Base-by-base conservation (phyloP, 1,140 invertebrate genomes). In the Trypoxylus dichotomus region DNA sequence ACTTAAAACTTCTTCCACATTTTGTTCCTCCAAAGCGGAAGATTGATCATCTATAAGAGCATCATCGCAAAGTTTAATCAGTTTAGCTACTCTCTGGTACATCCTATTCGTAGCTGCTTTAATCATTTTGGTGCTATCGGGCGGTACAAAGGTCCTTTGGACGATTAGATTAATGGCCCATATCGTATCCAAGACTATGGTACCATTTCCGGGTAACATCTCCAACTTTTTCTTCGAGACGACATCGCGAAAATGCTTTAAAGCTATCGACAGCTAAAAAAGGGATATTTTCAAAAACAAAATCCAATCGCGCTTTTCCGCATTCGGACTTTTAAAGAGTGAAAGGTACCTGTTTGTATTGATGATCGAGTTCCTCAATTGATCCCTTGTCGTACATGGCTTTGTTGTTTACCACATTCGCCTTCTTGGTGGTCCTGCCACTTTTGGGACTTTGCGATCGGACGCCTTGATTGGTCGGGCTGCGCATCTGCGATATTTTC, bases 181-280 rank as follows among this genome's bases (percentile, higher is more conserved):
- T 79, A 97, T 94, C 19, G 93, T 95, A 85, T 98, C 96, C 80
- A 98, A 90, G 77, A 97, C 94, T 81, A 97, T 93, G 15, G 95
- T 97, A 75, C 95, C 95, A 85, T 96, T 96, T 47, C 95, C 96
- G 0, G 96, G 94, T 78, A 98, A 87, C 91, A 97, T 95, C 88
- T 97, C 95, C 79, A 96, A 88, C 87, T 94, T 97, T 84, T 96
- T 93, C 87, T 96, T 96, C 76, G 93, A 92, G 73, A 98, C 95
- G 32, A 96, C 95, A 89, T 97, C 95, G 63, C 93, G 91, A 86
- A 97, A 96, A 88, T 78, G 77, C 29, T 75, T 78, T 29, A 78
- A 54, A 76, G 77, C 77, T 37, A 78, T 47, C n/a, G 73, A 73
- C 11, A 78, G 25, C 77, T 78, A 37, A 15, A 75, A 72, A 5